Conservation (phyloP, 1,140 invertebrate species). For the Linepithema humile region DNA sequence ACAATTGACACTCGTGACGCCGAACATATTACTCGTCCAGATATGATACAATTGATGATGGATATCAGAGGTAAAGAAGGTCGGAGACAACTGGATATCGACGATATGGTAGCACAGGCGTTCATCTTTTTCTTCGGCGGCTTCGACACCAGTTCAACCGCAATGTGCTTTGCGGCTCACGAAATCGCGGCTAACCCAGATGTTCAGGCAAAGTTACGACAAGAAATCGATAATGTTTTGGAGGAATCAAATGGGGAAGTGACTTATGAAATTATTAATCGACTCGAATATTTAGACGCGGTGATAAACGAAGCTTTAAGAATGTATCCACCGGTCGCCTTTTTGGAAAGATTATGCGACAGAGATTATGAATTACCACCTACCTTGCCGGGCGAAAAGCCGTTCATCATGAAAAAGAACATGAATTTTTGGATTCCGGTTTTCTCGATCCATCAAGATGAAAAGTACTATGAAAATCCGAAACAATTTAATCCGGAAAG, state of each 20-base stretch:
- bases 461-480: conserved; percentile 43
- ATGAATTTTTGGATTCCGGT: conserved; percentile 19
- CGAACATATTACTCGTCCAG: conserved; percentile 33
- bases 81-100: conserved; percentile 69
- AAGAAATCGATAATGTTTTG: conserved; percentile 84
- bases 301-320: conserved; percentile 85
- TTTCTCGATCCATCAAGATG: conserved; percentile 9
- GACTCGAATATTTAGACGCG: conserved; percentile 83
- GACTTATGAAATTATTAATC: conserved; percentile 79
- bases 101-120: conserved; percentile 82
- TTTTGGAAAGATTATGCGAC: conserved; percentile 82
- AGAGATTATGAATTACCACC: conserved; percentile 78
- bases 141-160: conserved; percentile 82
- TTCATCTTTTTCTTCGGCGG: conserved; percentile 84
- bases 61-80: background rate
- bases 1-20: conserved; percentile 59
- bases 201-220: conserved; percentile 85
- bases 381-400: background rate
- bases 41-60: conserved; percentile 58
- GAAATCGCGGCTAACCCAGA: conserved; percentile 85
- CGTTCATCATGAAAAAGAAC: conserved; percentile 30
- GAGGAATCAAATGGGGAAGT: conserved; percentile 77
- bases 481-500: conserved; percentile 36
- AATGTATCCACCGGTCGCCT: conserved; percentile 84
- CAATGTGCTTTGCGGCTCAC: conserved; percentile 79